Evolutionary conservation across 2,888 invertebrate genomes (phyloP).

Genomic region (Lutraria lutraria): DNA sequence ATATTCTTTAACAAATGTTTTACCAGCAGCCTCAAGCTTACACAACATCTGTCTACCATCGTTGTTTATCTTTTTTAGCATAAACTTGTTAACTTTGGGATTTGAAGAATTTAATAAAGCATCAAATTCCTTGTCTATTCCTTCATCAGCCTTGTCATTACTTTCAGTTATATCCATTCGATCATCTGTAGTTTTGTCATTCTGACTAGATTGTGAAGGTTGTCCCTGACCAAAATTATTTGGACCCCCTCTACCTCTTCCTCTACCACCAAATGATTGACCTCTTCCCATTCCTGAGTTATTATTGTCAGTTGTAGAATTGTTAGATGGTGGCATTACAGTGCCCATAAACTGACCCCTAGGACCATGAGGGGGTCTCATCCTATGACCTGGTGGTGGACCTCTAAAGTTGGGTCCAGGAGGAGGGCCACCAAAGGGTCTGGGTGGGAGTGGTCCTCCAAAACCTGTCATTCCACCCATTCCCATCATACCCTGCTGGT

Average conservation of each 20-base stretch:
- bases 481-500: slow-evolving; percentile 53
- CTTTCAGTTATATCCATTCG: slow-evolving; percentile 14
- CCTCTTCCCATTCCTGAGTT: slow-evolving; percentile 28
- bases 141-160: slow-evolving; percentile 33
- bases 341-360: slow-evolving; percentile 26
- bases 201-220: not conserved
- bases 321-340: slow-evolving; percentile 13
- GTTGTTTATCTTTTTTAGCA: slow-evolving; percentile 60
- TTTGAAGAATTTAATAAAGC: slow-evolving; percentile 57
- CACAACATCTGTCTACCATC: slow-evolving; percentile 53
- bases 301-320: not conserved
- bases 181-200: slow-evolving; percentile 33
- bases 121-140: slow-evolving; percentile 44
- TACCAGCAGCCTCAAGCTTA: slow-evolving; percentile 61
- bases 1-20: slow-evolving; percentile 58
- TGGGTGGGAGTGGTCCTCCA: slow-evolving; percentile 41
- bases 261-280: slow-evolving; percentile 1
- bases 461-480: slow-evolving; percentile 35
- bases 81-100: slow-evolving; percentile 64
- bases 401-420: slow-evolving; percentile 45
- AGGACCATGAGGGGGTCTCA: slow-evolving; percentile 29
- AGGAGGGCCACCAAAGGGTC: slow-evolving; percentile 45
- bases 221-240: slow-evolving; percentile 18
- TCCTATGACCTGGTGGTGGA: slow-evolving; percentile 48
- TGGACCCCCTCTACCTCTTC: slow-evolving; percentile 21